Base-by-base conservation (phyloP, 1,140 invertebrate species). In the Branchinecta lynchi region DNA sequence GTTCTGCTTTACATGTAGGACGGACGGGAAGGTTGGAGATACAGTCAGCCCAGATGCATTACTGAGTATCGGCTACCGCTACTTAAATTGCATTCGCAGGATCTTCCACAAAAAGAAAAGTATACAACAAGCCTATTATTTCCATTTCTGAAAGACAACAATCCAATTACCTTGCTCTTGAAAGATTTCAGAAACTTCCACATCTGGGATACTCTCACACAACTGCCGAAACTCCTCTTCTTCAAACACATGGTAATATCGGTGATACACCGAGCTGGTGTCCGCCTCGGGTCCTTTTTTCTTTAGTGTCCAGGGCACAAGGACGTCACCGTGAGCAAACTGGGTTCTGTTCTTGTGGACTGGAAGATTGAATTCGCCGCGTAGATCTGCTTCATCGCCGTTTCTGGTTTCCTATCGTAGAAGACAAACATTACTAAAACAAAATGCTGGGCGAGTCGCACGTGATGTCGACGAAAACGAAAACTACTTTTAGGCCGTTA, bases 101-200 rank as follows among this genome's bases (percentile, higher is more conserved):
- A 32, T 32, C 32, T 32, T 32, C 32, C 32, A 32, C 32, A 32
- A 32, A 32, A 32, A 32, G 32, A 32, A 32, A 32, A 32, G 32
- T 32, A 3, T 32, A n/a, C n/a, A 32, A 32, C 1, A 32, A 32
- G 32, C 32, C 32, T 32, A 32, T 32, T 32, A 15, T 60, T 60
- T 15, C 17, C 17, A 6, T 60, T 60, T 60, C 6, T 60, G 12
- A 60, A 60, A 60, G 3, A 60, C 6, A 12, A 60, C 51, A 60
- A 60, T 60, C 51, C 51, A 60, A 60, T 60, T 60, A 15, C 51
- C 51, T 60, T 60, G 51, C 17, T 60, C 51, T 60, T 60, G 51
- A 20, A 60, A 60, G 12, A 60, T 60, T 15, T 12, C 17, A 20
- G 12, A 60, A 3, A 60, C 51, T 60, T 60, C 17, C 1, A 60